Evolutionary conservation across 1,140 invertebrate genomes (phyloP).

Genomic region (Drosophila tsacasi): DNA sequence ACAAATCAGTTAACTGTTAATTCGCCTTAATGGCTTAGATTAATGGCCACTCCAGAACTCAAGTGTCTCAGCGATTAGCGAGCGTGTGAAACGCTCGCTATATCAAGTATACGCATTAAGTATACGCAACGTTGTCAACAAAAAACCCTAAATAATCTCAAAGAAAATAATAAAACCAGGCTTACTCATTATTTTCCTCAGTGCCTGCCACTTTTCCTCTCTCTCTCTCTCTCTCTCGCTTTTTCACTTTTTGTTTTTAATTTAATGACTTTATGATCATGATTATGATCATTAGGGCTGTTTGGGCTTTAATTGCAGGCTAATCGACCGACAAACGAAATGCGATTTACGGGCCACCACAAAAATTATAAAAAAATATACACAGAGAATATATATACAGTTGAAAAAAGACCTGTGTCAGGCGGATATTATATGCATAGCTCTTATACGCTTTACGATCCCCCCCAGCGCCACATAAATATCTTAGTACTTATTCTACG

Average conservation of each 20-base stretch:
- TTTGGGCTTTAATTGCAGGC: slow-evolving; percentile 41
- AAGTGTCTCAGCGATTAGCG: slow-evolving; percentile 11
- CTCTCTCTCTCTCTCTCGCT: neutral
- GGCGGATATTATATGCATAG: slow-evolving; percentile 43
- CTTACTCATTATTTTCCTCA: slow-evolving; percentile 8
- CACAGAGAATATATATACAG: neutral
- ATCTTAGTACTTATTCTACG: slow-evolving; percentile 16
- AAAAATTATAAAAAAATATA: neutral
- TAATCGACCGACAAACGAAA: slow-evolving; percentile 64
- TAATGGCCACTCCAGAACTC: slow-evolving; percentile 22
- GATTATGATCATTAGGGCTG: slow-evolving; percentile 45
- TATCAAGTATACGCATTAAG: slow-evolving; percentile 20
- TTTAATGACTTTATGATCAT: slow-evolving; percentile 53
- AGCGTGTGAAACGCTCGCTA: neutral
- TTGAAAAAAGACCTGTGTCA: slow-evolving; percentile 16
- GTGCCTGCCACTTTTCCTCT: neutral
- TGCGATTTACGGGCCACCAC: slow-evolving; percentile 42
- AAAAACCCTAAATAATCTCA: neutral
- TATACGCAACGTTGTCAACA: neutral
- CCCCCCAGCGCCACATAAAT: slow-evolving; percentile 22
- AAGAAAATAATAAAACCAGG: neutral
- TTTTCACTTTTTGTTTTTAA: slow-evolving; percentile 23
- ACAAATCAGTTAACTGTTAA: slow-evolving; percentile 14
- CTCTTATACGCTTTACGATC: slow-evolving; percentile 39
- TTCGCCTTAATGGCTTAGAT: slow-evolving; percentile 24